Evolutionary conservation across 1,140 invertebrate genomes (phyloP).

Genomic region (Antheraea mylitta): DNA sequence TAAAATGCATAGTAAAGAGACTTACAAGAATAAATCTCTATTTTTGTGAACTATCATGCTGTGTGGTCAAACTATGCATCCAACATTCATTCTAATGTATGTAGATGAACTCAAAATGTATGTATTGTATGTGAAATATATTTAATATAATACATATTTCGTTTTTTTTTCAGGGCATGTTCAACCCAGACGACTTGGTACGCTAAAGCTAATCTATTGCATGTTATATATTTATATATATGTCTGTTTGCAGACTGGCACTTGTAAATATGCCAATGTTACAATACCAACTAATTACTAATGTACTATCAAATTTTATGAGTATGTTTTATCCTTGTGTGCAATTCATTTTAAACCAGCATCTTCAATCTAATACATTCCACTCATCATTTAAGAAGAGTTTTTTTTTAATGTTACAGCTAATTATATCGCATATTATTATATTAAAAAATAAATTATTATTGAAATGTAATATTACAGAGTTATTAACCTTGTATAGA

Average conservation of each 20-base stretch:
- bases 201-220: slow-evolving; percentile 64
- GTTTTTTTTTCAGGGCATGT: slow-evolving; percentile 87
- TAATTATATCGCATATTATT: neutral
- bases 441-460: neutral
- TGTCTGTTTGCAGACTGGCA: slow-evolving; percentile 47
- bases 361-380: slow-evolving; percentile 23
- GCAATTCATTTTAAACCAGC: slow-evolving; percentile 43
- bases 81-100: too few relatives aligned
- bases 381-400: slow-evolving; percentile 2
- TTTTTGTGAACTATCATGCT: too few relatives aligned
- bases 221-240: slow-evolving; percentile 41
- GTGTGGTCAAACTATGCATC: too few relatives aligned
- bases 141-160: slow-evolving; percentile 33
- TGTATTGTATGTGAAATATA: too few relatives aligned
- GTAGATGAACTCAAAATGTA: too few relatives aligned
- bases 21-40: too few relatives aligned
- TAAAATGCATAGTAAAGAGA: too few relatives aligned
- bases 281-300: slow-evolving; percentile 40
- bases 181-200: slow-evolving; percentile 89
- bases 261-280: slow-evolving; percentile 58
- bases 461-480: slow-evolving; percentile 21
- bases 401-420: slow-evolving; percentile 12
- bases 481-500: slow-evolving; percentile 58
- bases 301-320: slow-evolving; percentile 19
- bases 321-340: slow-evolving; percentile 39